Evolutionary conservation across 2,888 invertebrate genomes (phyloP).

Genomic region (Apotomis turbidana): DNA sequence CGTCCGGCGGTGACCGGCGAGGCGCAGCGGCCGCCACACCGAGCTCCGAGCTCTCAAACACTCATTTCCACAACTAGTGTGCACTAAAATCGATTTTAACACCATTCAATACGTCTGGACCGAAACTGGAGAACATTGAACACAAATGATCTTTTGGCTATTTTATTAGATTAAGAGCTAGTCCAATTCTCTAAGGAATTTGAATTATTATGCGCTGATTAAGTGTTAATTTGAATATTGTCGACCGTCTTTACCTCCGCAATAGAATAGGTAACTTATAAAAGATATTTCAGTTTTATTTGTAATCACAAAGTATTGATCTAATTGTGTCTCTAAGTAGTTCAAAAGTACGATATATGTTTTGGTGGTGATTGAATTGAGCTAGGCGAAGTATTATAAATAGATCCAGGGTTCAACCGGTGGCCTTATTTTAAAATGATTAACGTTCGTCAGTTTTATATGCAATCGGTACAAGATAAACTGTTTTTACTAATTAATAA

Average conservation of each 20-base stretch:
- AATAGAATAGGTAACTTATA: background rate
- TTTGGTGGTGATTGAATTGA: constrained; percentile 31
- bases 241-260: background rate
- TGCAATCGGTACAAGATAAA: constrained; percentile 19
- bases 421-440: constrained; percentile 40
- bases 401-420: constrained; percentile 37
- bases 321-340: background rate
- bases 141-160: background rate
- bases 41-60: constrained; percentile 18
- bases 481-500: constrained; percentile 40
- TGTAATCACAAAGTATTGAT: background rate
- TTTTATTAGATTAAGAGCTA: background rate
- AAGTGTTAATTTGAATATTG: constrained; percentile 1
- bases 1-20: constrained; percentile 49
- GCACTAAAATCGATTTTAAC: constrained; percentile 14
- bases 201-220: background rate
- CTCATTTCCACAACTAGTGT: constrained; percentile 18
- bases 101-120: constrained; percentile 15
- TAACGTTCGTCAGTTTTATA: constrained; percentile 39
- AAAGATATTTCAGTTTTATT: too few relatives aligned
- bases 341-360: constrained; percentile 19
- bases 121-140: background rate
- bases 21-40: constrained; percentile 10
- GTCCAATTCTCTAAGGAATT: background rate
- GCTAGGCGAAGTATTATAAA: constrained; percentile 37